Base-by-base conservation (phyloP, 1,140 invertebrate species). In the Odontomachus brunneus region DNA sequence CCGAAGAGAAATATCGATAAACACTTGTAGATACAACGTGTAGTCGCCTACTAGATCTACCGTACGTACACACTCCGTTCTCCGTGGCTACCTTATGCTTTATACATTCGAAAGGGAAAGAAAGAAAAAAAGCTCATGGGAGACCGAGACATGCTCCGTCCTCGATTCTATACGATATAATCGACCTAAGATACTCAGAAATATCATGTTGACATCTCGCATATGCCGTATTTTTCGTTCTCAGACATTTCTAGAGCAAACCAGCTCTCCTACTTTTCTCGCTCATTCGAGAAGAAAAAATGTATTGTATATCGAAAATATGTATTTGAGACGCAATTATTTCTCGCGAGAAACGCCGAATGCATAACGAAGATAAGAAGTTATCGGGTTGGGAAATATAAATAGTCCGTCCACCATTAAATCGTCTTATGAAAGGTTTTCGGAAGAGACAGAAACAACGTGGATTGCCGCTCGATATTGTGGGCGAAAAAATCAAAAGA, bases 1-100 rank as follows among this genome's bases (percentile, higher is more conserved):
- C 44, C 57, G 19, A n/a, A 14, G 69, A 49, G 69, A 63, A 14
- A 62, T 74, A 74, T 82, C 69, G 78, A 82, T 74, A 82, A 82
- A 82, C 78, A 82, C 78, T 82, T 62, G 78, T 82, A 74, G 78
- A 82, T 74, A 74, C 78, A 62, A 62, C 15, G 78, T 73, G 53
- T 71, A 80, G 57, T 55, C 80, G 80, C 24, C 59, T 26, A 26
- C 80, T 55, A 74, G 69, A 82, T 60, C 69, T 24, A 22, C 49
- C 57, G n/a, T 82, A 44, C 33, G 17, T 33, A 82, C 29, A 26
- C 26, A 67, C 49, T n/a, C n/a, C 33, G 33, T 44, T 57, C 75
- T 48, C 26, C 69, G 51, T 78, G 67, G 66, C 5, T 78, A 22
- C 75, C 65, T 80, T 80, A 71, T 80, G 51, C 75, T 71, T 80